phyloP scores from a whole-genome alignment of 1,140 invertebrate species.

The Tetramorium simillimum region DNA sequence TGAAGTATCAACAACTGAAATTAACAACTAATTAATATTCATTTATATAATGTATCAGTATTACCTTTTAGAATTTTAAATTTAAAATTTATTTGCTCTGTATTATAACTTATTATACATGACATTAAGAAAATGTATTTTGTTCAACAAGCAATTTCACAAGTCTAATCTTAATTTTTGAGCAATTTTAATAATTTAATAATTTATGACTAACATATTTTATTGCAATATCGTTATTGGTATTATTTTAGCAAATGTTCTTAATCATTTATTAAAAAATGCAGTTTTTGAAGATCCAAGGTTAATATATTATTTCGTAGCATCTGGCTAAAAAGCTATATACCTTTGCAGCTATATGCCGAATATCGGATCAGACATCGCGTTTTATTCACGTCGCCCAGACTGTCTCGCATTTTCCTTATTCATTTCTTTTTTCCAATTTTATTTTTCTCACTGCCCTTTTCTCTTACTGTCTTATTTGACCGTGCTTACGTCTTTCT shows the following conservation, averaged over 20 bases:
- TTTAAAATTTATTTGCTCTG: not conserved
- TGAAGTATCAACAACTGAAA: not conserved
- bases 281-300: not conserved
- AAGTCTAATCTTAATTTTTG: not conserved
- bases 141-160: not conserved
- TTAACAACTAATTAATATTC: not conserved
- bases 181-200: not conserved
- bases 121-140: not conserved
- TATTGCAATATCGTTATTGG: not conserved
- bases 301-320: conserved; percentile 46
- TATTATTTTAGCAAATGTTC: conserved; percentile 18
- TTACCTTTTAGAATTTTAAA: not conserved
- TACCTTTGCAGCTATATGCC: not conserved
- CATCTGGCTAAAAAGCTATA: conserved; percentile 18
- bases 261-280: conserved; percentile 32
- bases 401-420: conserved; percentile 23
- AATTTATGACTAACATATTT: not conserved
- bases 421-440: conserved; percentile 7
- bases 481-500: conserved; percentile 12
- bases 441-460: conserved; percentile 9
- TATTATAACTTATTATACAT: not conserved
- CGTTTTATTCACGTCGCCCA: conserved; percentile 48
- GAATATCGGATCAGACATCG: conserved; percentile 13
- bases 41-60: not conserved
- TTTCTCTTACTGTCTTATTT: conserved; percentile 27